Percentiles rank a stretch among this genome's conserved stretches.
phyloP scores from a whole-genome alignment of 2,888 invertebrate genomes.

The Conistra vaccinii region DNA sequence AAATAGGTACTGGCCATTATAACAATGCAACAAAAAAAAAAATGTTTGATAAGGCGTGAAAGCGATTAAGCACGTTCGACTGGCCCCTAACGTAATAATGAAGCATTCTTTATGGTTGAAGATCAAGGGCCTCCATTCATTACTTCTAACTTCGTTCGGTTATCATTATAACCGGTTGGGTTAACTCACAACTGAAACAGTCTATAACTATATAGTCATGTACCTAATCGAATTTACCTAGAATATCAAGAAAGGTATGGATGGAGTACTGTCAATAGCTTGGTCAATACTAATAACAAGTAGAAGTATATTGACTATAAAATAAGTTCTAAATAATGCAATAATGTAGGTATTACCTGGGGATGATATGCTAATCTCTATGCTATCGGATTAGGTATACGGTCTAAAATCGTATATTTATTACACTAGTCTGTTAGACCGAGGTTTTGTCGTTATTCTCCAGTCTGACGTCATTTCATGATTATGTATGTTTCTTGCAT shows the following conservation, averaged over 20 bases:
- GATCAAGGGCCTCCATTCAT: conserved; percentile 46
- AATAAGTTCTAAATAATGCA: conserved; percentile 12
- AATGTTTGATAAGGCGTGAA: conserved; percentile 15
- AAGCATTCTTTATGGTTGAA: conserved; percentile 35
- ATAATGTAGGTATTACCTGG: background rate
- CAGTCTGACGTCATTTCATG: conserved; percentile 51
- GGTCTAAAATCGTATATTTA: conserved; percentile 21
- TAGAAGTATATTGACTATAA: background rate
- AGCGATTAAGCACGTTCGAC: conserved; percentile 46
- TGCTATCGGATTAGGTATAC: background rate
- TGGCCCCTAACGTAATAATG: conserved; percentile 33
- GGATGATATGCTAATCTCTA: background rate
- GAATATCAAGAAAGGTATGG: conserved; percentile 14
- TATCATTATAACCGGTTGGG: conserved; percentile 43
- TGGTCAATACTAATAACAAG: background rate
- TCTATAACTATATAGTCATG: background rate
- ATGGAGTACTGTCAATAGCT: background rate
- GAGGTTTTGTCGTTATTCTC: conserved; percentile 50
- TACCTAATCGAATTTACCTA: conserved; percentile 11
- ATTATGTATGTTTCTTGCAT: conserved; percentile 43
- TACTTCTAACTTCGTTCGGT: conserved; percentile 17
- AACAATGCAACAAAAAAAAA: conserved; percentile 6
- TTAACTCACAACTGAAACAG: background rate
- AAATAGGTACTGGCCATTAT: background rate
- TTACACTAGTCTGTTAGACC: background rate